Evolutionary conservation across 2,888 invertebrate species (phyloP), one percentile per base, ranked within the genome.

Genomic region (Plagodis pulveraria): DNA sequence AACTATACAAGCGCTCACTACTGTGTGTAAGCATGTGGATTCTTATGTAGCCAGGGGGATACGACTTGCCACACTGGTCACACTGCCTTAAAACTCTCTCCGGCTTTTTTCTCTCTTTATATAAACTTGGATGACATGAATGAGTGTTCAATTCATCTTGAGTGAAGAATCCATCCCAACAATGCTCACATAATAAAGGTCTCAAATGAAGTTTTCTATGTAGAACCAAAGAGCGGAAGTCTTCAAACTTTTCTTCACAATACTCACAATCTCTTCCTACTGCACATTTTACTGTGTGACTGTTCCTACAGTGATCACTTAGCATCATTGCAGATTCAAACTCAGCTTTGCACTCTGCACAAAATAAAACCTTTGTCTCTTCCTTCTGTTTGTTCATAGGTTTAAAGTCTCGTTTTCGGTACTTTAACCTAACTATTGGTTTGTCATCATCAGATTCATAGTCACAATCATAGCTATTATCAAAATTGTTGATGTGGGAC

Each of bases 31-130:
- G 65, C 87, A 92, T 90, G 61, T 93, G 93, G n/a, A 90, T 83
- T 66, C 83, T 74, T 41, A 93, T 92, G 56, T 93, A 93, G 0
- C 91, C 87, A 0, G 86, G 84, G 0, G 91, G 91, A 66, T 93
- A 93, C 0, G 93, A 92, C 65, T 93, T 93, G 0, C 93, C 93
- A 68, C 93, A 93, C 62, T 92, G 90, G 63, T 93, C 92, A 71
- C 93, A 93, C 55, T 92, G 92, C 5, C 82, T 72, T 57, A 91
- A 65, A 0, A 78, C 66, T 68, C 69, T 81, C 5, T 87, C 84
- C 6, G 83, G 69, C 60, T 83, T 85, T 38, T 67, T 74, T 58
- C 80, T 85, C 35, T 81, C 80, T 59, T 82, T 84, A 58, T 73
- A 72, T 38, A 74, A 48, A 42, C 83, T 84, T 0, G 88, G 87